Base-by-base conservation (phyloP, 1,140 invertebrate species). In the Drosophila arawakana region DNA sequence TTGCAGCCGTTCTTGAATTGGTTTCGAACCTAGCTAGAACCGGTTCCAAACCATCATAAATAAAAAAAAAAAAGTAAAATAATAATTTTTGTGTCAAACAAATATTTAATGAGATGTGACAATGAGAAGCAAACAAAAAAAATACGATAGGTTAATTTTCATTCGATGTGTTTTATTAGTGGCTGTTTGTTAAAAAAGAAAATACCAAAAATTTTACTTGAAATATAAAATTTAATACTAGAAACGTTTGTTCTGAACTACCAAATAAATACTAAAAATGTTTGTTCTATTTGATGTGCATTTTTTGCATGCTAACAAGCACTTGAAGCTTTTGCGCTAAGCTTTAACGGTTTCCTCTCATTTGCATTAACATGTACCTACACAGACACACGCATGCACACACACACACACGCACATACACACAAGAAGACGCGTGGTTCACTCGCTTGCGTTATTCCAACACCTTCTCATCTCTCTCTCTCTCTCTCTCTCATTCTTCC, bases 311-410 rank as follows among this genome's bases (percentile, higher is more conserved):
- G 54, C 54, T 25, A 57, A 43, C 54, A 21, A 41, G 37, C 54
- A 57, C 35, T 57, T 39, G 18, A 41, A 57, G 54, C 54, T 57
- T 30, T 57, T 57, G 37, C 10, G 37, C 30, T 54, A 13, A 54
- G 50, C 54, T 57, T 57, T 41, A 54, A 54, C 50, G 30, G 50
- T 57, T 57, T 57, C 54, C 35, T 57, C 35, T 41, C 37, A 41
- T 57, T 57, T 57, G 37, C 54, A 57, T 41, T 37, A 6, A n/a
- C 13, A 55, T 25, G 18, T 3, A 55, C 9, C 1, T 13, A 39
- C 35, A 39, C 52, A 39, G 15, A 57, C 54, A 57, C 15, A 21
- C 35, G 41, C 35, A 21, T 35, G 35, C 50, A 21, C 1, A 21
- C 6, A 47, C 9, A 21, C 18, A 47, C 15, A 47, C 15, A 18